Base-by-base conservation (phyloP, 2,888 invertebrate species). In the Aradus depressus region DNA sequence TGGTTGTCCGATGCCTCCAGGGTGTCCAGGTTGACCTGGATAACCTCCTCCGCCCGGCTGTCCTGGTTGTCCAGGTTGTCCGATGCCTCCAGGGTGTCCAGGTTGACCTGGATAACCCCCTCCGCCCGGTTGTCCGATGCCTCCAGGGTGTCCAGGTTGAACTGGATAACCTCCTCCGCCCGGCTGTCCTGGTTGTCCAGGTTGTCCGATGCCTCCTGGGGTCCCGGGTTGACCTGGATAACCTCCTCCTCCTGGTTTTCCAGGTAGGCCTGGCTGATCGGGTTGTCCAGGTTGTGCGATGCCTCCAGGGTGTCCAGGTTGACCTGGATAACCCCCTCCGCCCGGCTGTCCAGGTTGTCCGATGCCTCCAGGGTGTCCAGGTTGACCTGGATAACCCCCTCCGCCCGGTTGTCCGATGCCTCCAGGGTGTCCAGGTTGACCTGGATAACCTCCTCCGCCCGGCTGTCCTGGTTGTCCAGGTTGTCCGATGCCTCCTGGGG, bases 391-490 rank as follows among this genome's bases (percentile, higher is more conserved):
- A 26, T 43, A 51, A 14, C 52, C 34, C 21, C 16, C 59, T n/a
- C 21, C 58, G 21, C 59, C 3, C 49, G 39, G 26, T 51, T 55
- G 35, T 10, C 32, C 31, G 12, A 50, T 58, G 6, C 26, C 14
- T 31, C 60, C 60, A 16, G 60, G 59, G 23, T 45, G 8, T n/a
- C 43, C 48, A 44, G 43, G 52, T 28, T 50, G 18, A 1, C 54
- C 52, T 45, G 51, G 51, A 4, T 52, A 52, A 2, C 54, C 60
- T 6, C 58, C 57, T 70, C 39, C 66, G 71, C 58, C 62, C 71
- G 61, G 74, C 61, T 1, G 60, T 44, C 51, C 62, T 3, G 65
- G 66, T 44, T 60, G 60, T 12, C 66, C 63, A 26, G 60, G 59
- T 44, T 51, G 21, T 39, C 58, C 58, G 53, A 59, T 55, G 26